Percentiles rank a stretch among this genome's conserved stretches.
These are phyloP conservation scores for Parazoanthus swiftii DNA, from an alignment of 92 coral and sea anemone species.

Conservation along the genomic window DNA sequence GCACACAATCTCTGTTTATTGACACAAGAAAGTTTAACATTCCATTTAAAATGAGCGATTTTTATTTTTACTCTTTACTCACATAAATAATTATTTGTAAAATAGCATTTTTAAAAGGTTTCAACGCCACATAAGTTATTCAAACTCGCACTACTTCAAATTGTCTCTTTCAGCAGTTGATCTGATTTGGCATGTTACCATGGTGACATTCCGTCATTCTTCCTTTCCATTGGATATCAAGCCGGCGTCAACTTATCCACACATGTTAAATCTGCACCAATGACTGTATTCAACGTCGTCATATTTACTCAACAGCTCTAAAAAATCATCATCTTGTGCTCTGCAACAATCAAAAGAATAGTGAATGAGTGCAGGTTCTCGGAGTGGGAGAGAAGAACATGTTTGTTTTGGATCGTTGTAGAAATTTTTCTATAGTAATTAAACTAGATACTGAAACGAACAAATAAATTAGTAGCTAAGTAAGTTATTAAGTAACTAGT, in stretches of 20 bases:
- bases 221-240: background rate
- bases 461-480: too few species aligned
- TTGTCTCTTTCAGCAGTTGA: background rate
- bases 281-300: background rate
- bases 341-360: background rate
- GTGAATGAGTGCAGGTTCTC: background rate
- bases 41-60: background rate
- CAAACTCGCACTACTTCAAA: background rate
- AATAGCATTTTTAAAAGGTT: background rate
- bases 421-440: too few species aligned
- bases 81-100: background rate
- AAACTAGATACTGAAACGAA: too few species aligned
- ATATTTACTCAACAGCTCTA: background rate
- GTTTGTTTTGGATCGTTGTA: too few species aligned
- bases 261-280: slow-evolving; percentile 17
- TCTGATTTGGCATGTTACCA: background rate
- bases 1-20: too few species aligned
- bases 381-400: too few species aligned
- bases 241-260: background rate
- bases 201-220: background rate
- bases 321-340: background rate
- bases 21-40: background rate
- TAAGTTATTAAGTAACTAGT: too few species aligned
- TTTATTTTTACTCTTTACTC: background rate
- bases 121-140: background rate